Evolutionary conservation across 2,113 vertebrate genomes (phyloP).

Genomic region (Scartelaos histophorus): DNA sequence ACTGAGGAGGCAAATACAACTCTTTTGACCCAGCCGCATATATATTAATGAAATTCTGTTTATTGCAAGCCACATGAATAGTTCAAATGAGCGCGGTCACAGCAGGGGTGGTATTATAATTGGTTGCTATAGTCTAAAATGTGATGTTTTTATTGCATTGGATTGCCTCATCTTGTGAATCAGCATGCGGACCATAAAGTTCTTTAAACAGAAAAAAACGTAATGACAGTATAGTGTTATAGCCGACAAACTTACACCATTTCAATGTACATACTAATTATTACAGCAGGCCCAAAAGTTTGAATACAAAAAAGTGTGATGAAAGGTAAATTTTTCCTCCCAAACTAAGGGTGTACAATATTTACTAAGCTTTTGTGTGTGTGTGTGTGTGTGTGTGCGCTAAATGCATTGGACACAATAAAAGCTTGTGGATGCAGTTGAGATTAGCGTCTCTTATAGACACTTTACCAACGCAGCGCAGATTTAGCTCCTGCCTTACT

Average conservation of each 20-base stretch:
- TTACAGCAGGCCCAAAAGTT: neutral
- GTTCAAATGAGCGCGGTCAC: constrained; percentile 43
- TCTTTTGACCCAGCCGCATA: constrained; percentile 36
- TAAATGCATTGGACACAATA: no score
- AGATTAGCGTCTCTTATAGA: no score
- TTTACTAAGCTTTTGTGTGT: no score
- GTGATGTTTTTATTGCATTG: constrained; percentile 26
- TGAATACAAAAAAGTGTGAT: neutral
- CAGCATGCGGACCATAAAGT: constrained; percentile 9
- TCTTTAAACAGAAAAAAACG: constrained; percentile 13
- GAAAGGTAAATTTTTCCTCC: neutral
- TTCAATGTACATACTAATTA: neutral
- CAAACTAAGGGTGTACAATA: neutral
- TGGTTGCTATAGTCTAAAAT: constrained; percentile 26
- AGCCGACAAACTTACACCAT: neutral
- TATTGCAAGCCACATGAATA: constrained; percentile 38
- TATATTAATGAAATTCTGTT: constrained; percentile 51
- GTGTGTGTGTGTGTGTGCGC: no score
- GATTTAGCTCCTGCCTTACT: no score
- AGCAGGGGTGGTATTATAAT: constrained; percentile 29
- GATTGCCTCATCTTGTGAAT: constrained; percentile 32
- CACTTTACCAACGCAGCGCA: no score
- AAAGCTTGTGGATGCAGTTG: no score
- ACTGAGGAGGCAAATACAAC: constrained; percentile 1
- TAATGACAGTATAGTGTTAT: neutral